A percentile compares a stretch with the other conserved stretches of the same genome.
Conservation (phyloP, 2,113 vertebrate genomes). For the Thunnus thynnus region DNA sequence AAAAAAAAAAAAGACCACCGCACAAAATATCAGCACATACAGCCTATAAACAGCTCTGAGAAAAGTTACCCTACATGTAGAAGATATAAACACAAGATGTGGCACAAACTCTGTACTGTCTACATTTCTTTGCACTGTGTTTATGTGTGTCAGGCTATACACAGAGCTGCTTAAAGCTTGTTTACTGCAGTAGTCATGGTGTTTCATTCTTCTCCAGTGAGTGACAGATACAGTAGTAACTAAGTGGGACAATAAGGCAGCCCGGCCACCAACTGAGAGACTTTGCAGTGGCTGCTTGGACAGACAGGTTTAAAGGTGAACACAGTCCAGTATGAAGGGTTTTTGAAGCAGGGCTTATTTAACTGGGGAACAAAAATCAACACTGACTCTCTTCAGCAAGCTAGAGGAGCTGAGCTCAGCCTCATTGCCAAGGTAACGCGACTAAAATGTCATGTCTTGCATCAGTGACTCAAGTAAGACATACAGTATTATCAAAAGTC, state of each 20-base stretch:
- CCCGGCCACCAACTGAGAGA: slow-evolving; percentile 41
- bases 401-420: background rate
- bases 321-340: background rate
- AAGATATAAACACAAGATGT: slow-evolving; percentile 13
- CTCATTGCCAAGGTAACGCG: background rate
- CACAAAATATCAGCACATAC: too few species aligned
- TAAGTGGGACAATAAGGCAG: slow-evolving; percentile 65
- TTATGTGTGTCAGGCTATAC: slow-evolving; percentile 27
- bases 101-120: slow-evolving; percentile 2
- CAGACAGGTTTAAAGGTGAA: slow-evolving; percentile 7
- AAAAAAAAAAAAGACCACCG: background rate
- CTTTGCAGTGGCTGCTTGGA: slow-evolving; percentile 4
- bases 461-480: background rate
- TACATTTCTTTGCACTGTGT: slow-evolving; percentile 45
- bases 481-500: slow-evolving; percentile 23
- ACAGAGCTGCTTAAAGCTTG: slow-evolving; percentile 53
- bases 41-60: background rate
- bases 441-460: background rate
- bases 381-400: background rate
- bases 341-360: background rate
- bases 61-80: slow-evolving; percentile 43
- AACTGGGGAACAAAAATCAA: background rate
- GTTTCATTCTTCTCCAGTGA: slow-evolving; percentile 64
- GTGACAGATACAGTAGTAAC: slow-evolving; percentile 57
- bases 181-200: slow-evolving; percentile 78